A percentile compares a stretch with the other conserved stretches of the same genome.
Evolutionary conservation across 2,113 vertebrate species (phyloP).

Genomic region (Sus scrofa): DNA sequence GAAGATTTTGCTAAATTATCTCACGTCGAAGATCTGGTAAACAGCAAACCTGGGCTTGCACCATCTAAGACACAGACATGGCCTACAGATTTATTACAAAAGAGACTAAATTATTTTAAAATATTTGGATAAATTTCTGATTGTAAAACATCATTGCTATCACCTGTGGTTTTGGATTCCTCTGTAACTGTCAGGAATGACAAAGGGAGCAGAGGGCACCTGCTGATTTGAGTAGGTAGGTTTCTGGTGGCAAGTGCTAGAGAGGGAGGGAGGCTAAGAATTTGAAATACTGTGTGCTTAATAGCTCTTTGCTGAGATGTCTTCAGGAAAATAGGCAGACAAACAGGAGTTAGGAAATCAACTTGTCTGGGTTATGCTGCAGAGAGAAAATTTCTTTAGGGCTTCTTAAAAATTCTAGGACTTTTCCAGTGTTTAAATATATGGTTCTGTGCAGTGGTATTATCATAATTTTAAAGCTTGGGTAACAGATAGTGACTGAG

Average conservation of each 20-base stretch:
- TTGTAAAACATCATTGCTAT: neutral
- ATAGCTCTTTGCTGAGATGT: neutral
- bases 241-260: neutral
- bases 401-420: neutral
- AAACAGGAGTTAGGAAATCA: neutral
- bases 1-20: neutral
- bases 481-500: constrained; percentile 14
- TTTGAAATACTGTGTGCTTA: neutral
- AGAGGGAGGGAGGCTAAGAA: neutral
- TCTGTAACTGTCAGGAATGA: neutral
- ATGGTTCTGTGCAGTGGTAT: neutral
- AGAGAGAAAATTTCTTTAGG: neutral
- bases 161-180: neutral
- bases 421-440: neutral
- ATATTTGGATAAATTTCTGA: constrained; percentile 40
- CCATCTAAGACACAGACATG: neutral
- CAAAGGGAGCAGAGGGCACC: neutral
- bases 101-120: neutral
- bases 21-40: neutral
- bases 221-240: neutral
- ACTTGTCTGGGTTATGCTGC: neutral
- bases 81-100: neutral
- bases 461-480: constrained; percentile 56
- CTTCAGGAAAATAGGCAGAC: neutral
- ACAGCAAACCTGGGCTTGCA: neutral